phyloP scores from a whole-genome alignment of 2,797 vertebrate species.

The Acipenser oxyrinchus region DNA sequence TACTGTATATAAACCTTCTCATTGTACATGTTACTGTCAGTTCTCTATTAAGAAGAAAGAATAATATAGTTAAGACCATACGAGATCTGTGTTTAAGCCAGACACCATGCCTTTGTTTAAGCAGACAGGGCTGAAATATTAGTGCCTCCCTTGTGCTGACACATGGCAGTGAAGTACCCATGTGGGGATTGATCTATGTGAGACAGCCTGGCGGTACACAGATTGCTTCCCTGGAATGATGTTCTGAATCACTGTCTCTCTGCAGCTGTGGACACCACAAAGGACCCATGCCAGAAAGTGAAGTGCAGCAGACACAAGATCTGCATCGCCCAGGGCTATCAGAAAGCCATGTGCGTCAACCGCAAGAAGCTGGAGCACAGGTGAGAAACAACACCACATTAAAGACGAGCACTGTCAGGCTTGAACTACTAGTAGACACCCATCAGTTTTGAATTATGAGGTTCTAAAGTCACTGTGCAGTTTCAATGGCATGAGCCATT shows the following conservation, averaged over 20 bases:
- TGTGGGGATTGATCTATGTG: neutral
- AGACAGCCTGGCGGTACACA: neutral
- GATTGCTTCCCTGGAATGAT: neutral
- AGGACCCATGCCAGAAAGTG: conserved; percentile 93
- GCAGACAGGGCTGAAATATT: neutral
- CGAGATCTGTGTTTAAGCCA: neutral
- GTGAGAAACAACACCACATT: conserved; percentile 45
- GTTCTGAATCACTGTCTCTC: conserved; percentile 10
- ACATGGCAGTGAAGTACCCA: neutral
- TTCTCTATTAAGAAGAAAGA: no score
- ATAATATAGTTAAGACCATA: no score
- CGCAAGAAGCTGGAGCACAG: conserved; percentile 90
- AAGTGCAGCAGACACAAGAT: conserved; percentile 91
- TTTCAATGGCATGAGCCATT: no score
- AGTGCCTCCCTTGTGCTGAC: neutral
- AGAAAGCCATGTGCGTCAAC: conserved; percentile 88
- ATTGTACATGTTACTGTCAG: no score
- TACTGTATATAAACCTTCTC: no score
- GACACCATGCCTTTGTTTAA: neutral
- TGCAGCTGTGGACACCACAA: conserved; percentile 82
- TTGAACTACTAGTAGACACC: no score
- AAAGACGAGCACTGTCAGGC: no score
- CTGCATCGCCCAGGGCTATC: conserved; percentile 86
- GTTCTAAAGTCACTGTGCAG: no score
- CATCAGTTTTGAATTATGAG: no score